Evolutionary conservation across 2,113 vertebrate genomes (phyloP).

Genomic region (Acinonyx jubatus): DNA sequence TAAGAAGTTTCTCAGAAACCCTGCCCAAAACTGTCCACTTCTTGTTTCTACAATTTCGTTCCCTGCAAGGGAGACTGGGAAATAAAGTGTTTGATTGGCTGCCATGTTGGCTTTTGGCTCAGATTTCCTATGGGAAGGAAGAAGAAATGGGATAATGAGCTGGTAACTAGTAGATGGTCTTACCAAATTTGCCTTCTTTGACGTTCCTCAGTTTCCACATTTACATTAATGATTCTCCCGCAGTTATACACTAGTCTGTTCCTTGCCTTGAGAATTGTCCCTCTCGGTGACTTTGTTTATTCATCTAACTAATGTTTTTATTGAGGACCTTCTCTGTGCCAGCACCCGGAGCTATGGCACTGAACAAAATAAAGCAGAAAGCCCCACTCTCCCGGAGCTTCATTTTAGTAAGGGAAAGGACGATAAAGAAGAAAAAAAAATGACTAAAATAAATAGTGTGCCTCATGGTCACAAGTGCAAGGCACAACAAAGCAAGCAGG

Average conservation of each 20-base stretch:
- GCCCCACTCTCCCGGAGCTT: fast-evolving
- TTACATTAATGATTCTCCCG: background rate
- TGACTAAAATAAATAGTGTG: background rate
- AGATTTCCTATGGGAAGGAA: background rate
- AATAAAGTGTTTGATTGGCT: background rate
- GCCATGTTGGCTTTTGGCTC: background rate
- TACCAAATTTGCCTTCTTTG: background rate
- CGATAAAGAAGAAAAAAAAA: background rate
- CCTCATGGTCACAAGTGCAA: background rate
- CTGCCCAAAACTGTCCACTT: background rate
- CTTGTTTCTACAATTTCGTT: background rate
- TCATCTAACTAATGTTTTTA: background rate
- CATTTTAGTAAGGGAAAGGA: background rate
- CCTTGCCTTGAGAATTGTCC: background rate
- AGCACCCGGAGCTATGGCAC: background rate
- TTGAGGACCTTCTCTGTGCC: background rate
- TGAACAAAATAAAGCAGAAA: background rate
- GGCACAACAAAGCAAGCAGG: background rate
- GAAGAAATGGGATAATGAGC: background rate
- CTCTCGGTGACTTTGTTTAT: background rate
- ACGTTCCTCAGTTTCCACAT: background rate
- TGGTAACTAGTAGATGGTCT: background rate
- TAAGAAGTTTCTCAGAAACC: background rate
- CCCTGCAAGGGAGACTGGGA: background rate
- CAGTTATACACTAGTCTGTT: background rate